Evolutionary conservation across 2,888 invertebrate genomes (phyloP), one percentile per base, ranked within the genome.

Genomic region (Xestobium rufovillosum): DNA sequence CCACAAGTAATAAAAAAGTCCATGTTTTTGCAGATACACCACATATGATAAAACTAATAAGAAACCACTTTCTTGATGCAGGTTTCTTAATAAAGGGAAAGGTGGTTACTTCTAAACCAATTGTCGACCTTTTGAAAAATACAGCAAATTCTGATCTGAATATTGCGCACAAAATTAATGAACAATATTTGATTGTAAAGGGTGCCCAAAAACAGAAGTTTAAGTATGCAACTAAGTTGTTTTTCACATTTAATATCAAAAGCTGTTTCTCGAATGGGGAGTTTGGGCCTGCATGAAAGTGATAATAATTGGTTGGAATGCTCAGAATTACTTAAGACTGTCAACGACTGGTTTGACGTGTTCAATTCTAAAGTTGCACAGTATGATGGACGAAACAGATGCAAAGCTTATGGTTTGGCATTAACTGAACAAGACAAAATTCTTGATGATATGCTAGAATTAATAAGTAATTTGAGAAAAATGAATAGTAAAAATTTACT

Each of bases 211-310:
- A 43, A 6, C 48, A 50, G 29, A 48, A 48, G 38, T 48, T 50
- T 3, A 48, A 45, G 39, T 38, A 30, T 30, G 46, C 51, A 4
- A 42, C 48, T 3, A 49, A 54, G 34, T 35, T 51, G 16, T 51
- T 53, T n/a, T 45, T 51, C 53, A 3, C 45, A 55, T 31, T 44
- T 47, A 17, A 42, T 47, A 26, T 48, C 49, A 11, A 41, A 30
- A 29, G 48, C 49, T 8, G 26, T 52, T 14, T 38, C 33, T 3
- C 31, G 49, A 38, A 27, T 46, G 36, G 44, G 45, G 8, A 25
- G 17, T 2, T 29, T 43, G 9, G 47, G 47, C 11, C 11, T 37
- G 11, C n/a, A n/a, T n/a, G n/a, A n/a, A n/a, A n/a, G n/a, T n/a
- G n/a, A n/a, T n/a, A n/a, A n/a, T n/a, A n/a, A 36, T 38, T 39